phyloP scores from a whole-genome alignment of 2,797 vertebrate species.

The Hafferia zeledoni region DNA sequence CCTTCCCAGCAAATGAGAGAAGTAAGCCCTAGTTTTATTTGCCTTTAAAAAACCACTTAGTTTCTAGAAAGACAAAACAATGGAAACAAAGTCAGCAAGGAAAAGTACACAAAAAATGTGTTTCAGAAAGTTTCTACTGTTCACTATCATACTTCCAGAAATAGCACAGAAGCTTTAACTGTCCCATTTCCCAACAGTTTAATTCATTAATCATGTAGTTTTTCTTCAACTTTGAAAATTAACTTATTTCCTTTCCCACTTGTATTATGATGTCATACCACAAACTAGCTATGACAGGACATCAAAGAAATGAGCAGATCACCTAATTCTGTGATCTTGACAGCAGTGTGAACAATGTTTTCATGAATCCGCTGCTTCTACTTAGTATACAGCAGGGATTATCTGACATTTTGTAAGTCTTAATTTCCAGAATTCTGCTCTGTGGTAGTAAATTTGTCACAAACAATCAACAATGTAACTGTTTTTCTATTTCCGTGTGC shows the following conservation, averaged over 20 bases:
- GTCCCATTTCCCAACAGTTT: background rate
- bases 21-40: background rate
- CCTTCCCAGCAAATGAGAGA: background rate
- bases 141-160: background rate
- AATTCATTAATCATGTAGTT: background rate
- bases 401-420: background rate
- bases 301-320: background rate
- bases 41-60: background rate
- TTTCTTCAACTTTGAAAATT: background rate
- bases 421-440: background rate
- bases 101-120: background rate
- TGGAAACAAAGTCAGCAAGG: background rate
- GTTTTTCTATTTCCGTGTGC: background rate
- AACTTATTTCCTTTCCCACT: background rate
- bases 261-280: background rate
- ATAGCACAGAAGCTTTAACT: background rate
- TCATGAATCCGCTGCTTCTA: background rate
- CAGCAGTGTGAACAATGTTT: background rate
- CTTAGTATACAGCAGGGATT: background rate
- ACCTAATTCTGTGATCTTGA: background rate
- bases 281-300: background rate
- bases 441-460: background rate
- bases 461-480: background rate
- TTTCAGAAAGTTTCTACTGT: background rate
- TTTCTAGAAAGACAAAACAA: background rate